These are phyloP conservation scores for Tigriopus californicus DNA, from an alignment of 2,888 invertebrate species.

Conservation along the genomic window DNA sequence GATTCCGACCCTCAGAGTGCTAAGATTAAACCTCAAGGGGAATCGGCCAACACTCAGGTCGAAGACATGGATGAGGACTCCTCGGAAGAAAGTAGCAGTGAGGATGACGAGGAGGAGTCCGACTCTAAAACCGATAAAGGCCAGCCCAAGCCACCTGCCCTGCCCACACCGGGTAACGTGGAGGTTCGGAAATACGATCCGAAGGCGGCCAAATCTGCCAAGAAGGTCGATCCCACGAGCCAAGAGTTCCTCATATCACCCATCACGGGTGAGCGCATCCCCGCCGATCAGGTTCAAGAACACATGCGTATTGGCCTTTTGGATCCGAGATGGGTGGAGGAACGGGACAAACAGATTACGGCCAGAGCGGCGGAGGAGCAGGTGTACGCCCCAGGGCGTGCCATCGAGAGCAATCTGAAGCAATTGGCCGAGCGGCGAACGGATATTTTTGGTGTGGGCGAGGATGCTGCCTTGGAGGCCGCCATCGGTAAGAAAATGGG, in stretches of 20 bases:
- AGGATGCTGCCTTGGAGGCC: slow-evolving; percentile 58
- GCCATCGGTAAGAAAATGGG: slow-evolving; percentile 97
- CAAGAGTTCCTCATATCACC: slow-evolving; percentile 92
- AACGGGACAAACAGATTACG: slow-evolving; percentile 76
- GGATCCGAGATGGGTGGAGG: slow-evolving; percentile 95
- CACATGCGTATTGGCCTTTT: slow-evolving; percentile 91
- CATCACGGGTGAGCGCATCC: slow-evolving; percentile 92
- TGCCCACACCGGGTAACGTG: slow-evolving; percentile 60
- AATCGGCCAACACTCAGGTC: slow-evolving; percentile 13
- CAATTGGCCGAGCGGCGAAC: slow-evolving; percentile 95
- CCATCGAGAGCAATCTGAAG: slow-evolving; percentile 79
- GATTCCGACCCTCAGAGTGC: slow-evolving; percentile 25
- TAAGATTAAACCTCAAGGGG: slow-evolving; percentile 41
- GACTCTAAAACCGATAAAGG: slow-evolving; percentile 26
- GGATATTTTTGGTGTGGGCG: slow-evolving; percentile 97
- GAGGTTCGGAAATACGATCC: slow-evolving; percentile 92
- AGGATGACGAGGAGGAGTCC: slow-evolving; percentile 17
- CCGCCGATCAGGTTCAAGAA: slow-evolving; percentile 88
- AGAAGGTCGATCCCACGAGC: slow-evolving; percentile 30
- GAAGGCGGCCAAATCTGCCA: slow-evolving; percentile 36
- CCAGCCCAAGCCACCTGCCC: slow-evolving; percentile 27
- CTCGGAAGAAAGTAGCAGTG: slow-evolving; percentile 16
- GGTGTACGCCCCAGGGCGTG: slow-evolving; percentile 45
- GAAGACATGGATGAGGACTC: slow-evolving; percentile 79
- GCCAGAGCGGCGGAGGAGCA: slow-evolving; percentile 75